A percentile compares a stretch with the other conserved stretches of the same genome.
These are phyloP conservation scores for Lordiphosa fenestrarum DNA, from an alignment of 2,888 invertebrate species.

Conservation along the genomic window DNA sequence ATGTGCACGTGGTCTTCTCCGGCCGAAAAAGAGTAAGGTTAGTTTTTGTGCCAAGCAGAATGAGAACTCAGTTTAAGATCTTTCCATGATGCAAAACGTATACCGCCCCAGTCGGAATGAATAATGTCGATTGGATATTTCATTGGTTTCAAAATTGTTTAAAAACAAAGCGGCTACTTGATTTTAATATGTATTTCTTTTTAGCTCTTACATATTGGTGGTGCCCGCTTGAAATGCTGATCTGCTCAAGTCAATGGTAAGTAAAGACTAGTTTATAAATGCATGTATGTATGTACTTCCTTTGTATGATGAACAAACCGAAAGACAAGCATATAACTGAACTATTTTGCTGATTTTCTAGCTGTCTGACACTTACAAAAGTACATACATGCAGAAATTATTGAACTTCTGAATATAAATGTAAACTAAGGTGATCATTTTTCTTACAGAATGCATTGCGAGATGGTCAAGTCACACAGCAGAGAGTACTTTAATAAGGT, in stretches of 20 bases:
- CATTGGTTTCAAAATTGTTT: background rate
- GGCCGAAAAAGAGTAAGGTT: constrained; percentile 27
- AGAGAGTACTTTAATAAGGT: too few species aligned
- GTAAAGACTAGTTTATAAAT: background rate
- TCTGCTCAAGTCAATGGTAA: background rate
- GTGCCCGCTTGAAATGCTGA: background rate
- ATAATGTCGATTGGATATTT: constrained; percentile 51
- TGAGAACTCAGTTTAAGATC: background rate
- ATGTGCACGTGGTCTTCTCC: constrained; percentile 12
- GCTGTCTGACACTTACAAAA: constrained; percentile 14
- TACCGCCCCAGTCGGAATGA: constrained; percentile 63
- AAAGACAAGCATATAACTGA: constrained; percentile 47
- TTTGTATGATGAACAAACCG: constrained; percentile 29
- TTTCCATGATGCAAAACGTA: constrained; percentile 31
- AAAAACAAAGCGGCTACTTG: background rate
- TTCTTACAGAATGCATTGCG: too few species aligned
- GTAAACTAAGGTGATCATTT: background rate
- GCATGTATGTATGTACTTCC: background rate
- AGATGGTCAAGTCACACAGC: too few species aligned
- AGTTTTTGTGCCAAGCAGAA: constrained; percentile 12
- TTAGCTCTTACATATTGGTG: background rate
- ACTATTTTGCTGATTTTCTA: constrained; percentile 31
- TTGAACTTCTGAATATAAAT: background rate
- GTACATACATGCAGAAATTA: background rate
- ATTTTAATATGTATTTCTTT: background rate